A percentile compares a stretch with the other conserved stretches of the same genome.
These are phyloP conservation scores for Periparus ater DNA, from an alignment of 2,797 vertebrate genomes.

Conservation along the genomic window DNA sequence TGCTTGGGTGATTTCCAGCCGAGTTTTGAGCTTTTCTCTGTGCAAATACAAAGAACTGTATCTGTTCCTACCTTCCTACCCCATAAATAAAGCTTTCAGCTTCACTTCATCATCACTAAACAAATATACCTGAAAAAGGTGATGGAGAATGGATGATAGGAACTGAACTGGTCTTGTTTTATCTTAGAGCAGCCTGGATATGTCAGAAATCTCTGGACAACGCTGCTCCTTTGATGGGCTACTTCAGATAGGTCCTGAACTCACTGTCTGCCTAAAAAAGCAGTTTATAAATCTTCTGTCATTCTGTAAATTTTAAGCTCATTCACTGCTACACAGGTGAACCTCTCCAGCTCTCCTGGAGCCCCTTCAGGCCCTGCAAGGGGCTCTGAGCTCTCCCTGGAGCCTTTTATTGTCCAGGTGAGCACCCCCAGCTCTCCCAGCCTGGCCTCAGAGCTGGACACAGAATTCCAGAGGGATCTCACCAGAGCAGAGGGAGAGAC, in stretches of 20 bases:
- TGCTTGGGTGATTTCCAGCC: background rate
- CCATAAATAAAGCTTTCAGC: background rate
- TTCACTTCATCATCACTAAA: background rate
- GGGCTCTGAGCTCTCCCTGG: background rate
- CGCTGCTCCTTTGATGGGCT: background rate
- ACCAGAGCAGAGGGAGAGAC: background rate
- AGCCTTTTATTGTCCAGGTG: background rate
- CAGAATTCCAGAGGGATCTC: background rate
- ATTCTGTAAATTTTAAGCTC: background rate
- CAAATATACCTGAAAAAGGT: background rate
- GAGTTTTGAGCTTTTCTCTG: background rate
- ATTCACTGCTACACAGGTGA: background rate
- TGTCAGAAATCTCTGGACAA: background rate
- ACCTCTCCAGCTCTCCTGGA: background rate
- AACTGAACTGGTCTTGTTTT: background rate
- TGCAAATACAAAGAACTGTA: background rate
- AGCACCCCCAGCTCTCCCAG: background rate
- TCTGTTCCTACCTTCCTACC: background rate
- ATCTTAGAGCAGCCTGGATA: background rate
- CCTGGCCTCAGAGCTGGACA: background rate
- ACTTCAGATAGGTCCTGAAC: background rate
- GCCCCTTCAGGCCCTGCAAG: fast-evolving
- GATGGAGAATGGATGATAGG: background rate
- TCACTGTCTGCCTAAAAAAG: background rate
- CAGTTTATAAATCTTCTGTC: background rate